These are phyloP conservation scores for Mongoloraphidia duomilia DNA, from an alignment of 2,888 invertebrate genomes.

Conservation along the genomic window DNA sequence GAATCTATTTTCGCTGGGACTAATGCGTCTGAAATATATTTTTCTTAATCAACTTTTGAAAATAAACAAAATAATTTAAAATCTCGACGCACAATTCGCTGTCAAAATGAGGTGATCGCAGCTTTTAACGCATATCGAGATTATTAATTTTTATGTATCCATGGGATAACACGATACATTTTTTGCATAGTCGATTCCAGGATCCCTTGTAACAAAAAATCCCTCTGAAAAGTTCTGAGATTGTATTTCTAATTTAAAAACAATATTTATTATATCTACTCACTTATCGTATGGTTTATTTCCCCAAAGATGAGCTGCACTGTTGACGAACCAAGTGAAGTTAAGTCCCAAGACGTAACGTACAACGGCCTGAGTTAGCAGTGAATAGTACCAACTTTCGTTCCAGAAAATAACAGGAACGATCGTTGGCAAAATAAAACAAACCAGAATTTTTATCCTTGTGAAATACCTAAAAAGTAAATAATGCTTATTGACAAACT, in stretches of 20 bases:
- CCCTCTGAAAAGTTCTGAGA: neutral
- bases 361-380: conserved; percentile 48
- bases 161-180: neutral
- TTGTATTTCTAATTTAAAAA: neutral
- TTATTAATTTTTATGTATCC: neutral
- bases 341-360: conserved; percentile 65
- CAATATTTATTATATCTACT: conserved; percentile 20
- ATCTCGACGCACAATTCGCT: neutral
- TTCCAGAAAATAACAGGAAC: conserved; percentile 57
- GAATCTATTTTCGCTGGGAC: conserved; percentile 35
- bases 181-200: conserved; percentile 13
- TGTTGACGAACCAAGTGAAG: conserved; percentile 83
- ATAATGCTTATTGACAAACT: conserved; percentile 6
- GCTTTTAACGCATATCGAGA: neutral
- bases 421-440: conserved; percentile 58
- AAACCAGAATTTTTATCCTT: conserved; percentile 45
- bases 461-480: conserved; percentile 43
- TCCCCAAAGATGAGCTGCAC: conserved; percentile 70
- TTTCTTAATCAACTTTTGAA: neutral
- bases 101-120: neutral
- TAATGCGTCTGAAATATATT: conserved; percentile 29
- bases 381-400: conserved; percentile 50
- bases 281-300: conserved; percentile 58
- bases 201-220: neutral
- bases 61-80: neutral